Conservation (phyloP, 2,888 invertebrate species). For the Stenchaetothrips biformis region DNA sequence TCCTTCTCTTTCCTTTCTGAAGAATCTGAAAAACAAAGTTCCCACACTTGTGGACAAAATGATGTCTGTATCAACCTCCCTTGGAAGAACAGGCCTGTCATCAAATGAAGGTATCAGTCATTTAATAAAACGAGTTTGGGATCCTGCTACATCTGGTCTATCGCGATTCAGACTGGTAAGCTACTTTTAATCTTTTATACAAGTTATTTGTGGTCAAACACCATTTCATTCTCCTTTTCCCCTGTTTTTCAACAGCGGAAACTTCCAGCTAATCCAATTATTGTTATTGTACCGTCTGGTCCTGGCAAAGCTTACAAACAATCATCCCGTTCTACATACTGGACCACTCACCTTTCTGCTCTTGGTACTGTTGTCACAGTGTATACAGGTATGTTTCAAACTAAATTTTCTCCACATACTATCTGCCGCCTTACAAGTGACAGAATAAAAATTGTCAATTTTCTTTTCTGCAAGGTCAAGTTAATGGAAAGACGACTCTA, state of each 20-base stretch:
- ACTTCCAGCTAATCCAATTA: conserved; percentile 62
- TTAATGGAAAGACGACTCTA: background rate
- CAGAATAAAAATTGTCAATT: background rate
- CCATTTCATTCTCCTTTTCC: conserved; percentile 27
- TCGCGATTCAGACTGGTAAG: conserved; percentile 46
- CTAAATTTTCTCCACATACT: no score
- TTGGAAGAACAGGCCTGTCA: conserved; percentile 48
- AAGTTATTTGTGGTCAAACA: background rate
- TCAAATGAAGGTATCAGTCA: conserved; percentile 61
- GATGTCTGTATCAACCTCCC: conserved; percentile 54
- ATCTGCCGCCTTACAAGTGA: no score
- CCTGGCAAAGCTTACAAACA: conserved; percentile 41
- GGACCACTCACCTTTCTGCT: conserved; percentile 62
- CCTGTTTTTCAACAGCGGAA: conserved; percentile 50
- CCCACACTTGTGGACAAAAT: conserved; percentile 70
- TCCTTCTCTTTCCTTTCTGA: conserved; percentile 37
- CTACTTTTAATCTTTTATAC: conserved; percentile 18
- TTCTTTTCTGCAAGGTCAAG: conserved; percentile 19
- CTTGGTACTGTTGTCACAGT: conserved; percentile 64
- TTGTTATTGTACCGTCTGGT: conserved; percentile 58
- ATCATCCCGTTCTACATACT: conserved; percentile 59
- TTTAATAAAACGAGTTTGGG: conserved; percentile 66
- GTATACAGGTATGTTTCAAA: conserved; percentile 11
- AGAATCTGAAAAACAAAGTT: conserved; percentile 60
- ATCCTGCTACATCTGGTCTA: conserved; percentile 56